Base-by-base conservation (phyloP, 1,140 invertebrate species). In the Bradynema listronoti region DNA sequence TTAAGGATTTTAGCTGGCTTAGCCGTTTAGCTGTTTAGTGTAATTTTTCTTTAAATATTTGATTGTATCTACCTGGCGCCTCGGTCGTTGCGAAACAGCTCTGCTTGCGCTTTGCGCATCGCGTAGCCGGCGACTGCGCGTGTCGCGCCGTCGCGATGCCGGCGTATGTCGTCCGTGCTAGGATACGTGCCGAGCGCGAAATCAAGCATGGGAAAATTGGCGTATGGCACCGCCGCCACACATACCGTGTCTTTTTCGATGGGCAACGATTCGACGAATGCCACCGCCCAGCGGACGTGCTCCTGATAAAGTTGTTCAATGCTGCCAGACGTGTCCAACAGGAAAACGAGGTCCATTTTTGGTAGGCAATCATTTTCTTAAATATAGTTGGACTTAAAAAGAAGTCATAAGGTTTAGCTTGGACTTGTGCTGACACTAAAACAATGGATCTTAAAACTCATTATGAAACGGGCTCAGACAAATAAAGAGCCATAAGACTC, bases 141-240 rank as follows among this genome's bases (percentile, higher is more conserved):
- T n/a, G 68, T 70, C 24, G 56, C 58, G 3, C 65, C 65, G 22
- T 66, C 43, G 27, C 52, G 46, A 54, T 71, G 68, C 32, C 64
- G 51, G 16, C 69, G 41, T 29, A 72, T 69, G 46, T 72, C 62
- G n/a, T 73, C 63, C 11, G 53, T 65, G 7, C 45, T 64, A 2
- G 72, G 69, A 54, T 72, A 72, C 4, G 71, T 69, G 27, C 72
- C 72, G 4, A 72, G 56, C 6, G 71, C 67, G 45, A 72, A 72
- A 55, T 72, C 71, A 39, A 66, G 75, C 19, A 72, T 50, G 6
- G 71, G 71, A 55, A 75, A 72, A 5, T 72, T 65, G 5, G 69
- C 73, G 45, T 73, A 73, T 59, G 75, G 73, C 19, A 76, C 69
- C 9, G 71, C 66, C 25, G 70, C 73, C 16, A 73, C 70, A 16